Evolutionary conservation across 2,888 invertebrate genomes (phyloP), one percentile per base, ranked within the genome.

Genomic region (Cosmia trapezina): DNA sequence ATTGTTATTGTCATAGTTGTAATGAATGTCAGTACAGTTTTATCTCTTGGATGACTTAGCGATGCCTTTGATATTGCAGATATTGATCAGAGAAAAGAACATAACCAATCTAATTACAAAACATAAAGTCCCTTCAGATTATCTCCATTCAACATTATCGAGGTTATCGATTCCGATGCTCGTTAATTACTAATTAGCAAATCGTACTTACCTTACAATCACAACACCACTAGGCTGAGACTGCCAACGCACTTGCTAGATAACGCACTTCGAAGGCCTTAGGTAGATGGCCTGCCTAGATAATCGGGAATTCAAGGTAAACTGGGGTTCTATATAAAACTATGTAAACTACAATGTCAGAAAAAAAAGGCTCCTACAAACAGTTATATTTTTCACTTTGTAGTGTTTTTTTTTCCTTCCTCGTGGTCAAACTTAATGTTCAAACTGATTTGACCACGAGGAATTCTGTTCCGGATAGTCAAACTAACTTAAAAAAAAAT

Each of bases 111-210:
- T 28, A 28, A 14, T 22, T 51, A 9, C 17, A 64, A 61, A 47
- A 68, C 41, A 57, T 19, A 33, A 47, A 59, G 11, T 49, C 12
- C 12, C n/a, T 47, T 37, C 11, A 28, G 53, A 76, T 62, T 76
- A 62, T 45, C 51, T 56, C n/a, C 54, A n/a, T 61, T 65, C 14
- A 33, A 41, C 9, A 62, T 64, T 57, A 73, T 28, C 66, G 45
- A 56, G 41, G 56, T 57, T 70, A 60, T 76, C 73, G 60, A 65
- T 47, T 57, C 33, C 19, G 17, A 41, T 75, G 37, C 67, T 57
- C 68, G 65, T 56, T 78, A 73, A 77, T 78, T 66, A 66, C 47
- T 73, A 69, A 76, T 78, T 78, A 78, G 73, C 53, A 49, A 77
- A 67, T 78, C n/a, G 41, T 63, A 70, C 61, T 65, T 68, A 65